phyloP scores from a whole-genome alignment of 2,797 vertebrate genomes.

The Taeniopygia guttata region DNA sequence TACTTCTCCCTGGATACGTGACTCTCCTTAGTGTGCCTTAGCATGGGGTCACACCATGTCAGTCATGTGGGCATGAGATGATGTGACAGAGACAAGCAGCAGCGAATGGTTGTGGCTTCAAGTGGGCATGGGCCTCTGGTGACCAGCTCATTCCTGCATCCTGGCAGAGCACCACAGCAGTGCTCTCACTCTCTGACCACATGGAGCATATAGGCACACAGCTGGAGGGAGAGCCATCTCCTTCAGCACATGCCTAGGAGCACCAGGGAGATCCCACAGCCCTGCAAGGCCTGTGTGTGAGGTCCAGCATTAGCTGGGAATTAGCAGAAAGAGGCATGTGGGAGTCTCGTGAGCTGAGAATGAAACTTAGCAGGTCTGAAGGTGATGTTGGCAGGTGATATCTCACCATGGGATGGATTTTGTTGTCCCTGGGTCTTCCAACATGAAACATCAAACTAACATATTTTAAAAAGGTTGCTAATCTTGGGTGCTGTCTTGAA shows the following conservation, averaged over 20 bases:
- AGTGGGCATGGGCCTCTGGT: not conserved
- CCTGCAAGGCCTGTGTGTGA: not conserved
- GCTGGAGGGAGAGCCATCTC: not conserved
- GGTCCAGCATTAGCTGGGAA: not conserved
- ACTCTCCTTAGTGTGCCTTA: not conserved
- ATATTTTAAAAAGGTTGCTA: not conserved
- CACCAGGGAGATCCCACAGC: too few relatives aligned
- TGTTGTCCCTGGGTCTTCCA: not conserved
- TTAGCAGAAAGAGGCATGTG: not conserved
- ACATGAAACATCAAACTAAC: not conserved
- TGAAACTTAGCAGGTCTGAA: not conserved
- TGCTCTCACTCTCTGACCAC: not conserved
- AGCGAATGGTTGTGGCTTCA: not conserved
- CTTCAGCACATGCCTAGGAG: not conserved
- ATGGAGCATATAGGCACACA: not conserved
- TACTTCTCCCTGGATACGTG: not conserved
- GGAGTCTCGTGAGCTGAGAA: not conserved
- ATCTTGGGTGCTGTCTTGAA: not conserved
- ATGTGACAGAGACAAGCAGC: not conserved
- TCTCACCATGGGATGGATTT: not conserved
- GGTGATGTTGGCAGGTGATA: not conserved
- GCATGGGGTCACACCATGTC: not conserved
- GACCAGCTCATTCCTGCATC: rapidly evolving
- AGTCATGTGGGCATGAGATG: not conserved
- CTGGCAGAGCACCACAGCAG: not conserved